These are phyloP conservation scores for Progne subis DNA, from an alignment of 2,113 vertebrate species.

Conservation along the genomic window DNA sequence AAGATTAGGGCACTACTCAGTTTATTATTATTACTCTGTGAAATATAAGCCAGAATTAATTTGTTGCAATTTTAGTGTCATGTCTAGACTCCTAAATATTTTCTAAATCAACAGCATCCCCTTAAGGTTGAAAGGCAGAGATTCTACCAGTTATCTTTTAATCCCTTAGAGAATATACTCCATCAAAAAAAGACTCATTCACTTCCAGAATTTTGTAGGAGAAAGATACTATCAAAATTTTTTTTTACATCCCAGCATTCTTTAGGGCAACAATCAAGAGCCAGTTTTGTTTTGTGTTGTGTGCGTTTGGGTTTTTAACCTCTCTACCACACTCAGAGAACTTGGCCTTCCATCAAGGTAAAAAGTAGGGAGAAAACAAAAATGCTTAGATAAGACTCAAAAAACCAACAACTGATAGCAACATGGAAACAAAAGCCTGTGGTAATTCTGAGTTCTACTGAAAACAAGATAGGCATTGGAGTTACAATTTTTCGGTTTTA, in stretches of 20 bases:
- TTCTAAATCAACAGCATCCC: neutral
- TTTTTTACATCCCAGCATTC: neutral
- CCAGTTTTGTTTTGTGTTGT: neutral
- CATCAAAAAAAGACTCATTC: neutral
- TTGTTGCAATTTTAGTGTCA: neutral
- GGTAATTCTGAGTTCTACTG: neutral
- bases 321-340: neutral
- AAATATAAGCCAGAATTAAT: neutral
- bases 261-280: neutral
- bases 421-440: neutral
- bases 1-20: neutral
- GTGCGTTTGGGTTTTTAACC: neutral
- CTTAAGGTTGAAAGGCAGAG: constrained; percentile 42
- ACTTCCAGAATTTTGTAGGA: neutral
- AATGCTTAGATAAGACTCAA: neutral
- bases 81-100: neutral
- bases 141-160: neutral
- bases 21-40: neutral
- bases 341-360: neutral
- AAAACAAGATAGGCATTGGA: neutral
- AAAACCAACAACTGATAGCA: neutral
- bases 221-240: neutral
- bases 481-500: neutral
- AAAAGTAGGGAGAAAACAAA: neutral
- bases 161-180: neutral